A percentile compares a stretch with the other conserved stretches of the same genome.
Evolutionary conservation across 2,888 invertebrate species (phyloP).

Genomic region (Plutella xylostella): DNA sequence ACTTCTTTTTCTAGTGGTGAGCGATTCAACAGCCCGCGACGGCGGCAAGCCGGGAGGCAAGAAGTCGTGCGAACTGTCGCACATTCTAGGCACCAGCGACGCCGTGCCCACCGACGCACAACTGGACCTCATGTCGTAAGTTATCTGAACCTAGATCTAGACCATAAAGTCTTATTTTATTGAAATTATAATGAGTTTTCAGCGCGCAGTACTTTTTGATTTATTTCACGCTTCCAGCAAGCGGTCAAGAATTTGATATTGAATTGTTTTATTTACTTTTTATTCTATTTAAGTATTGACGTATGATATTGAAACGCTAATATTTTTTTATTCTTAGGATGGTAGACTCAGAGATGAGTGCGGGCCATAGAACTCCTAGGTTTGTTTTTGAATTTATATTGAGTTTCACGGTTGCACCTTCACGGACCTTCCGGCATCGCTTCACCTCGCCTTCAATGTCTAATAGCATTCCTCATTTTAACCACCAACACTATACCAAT

Average conservation of each 20-base stretch:
- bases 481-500: too few species aligned
- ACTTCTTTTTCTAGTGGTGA: conserved; percentile 73
- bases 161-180: too few species aligned
- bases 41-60: conserved; percentile 73
- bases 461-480: too few species aligned
- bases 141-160: conserved; percentile 15
- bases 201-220: too few species aligned
- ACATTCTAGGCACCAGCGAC: conserved; percentile 90
- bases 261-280: too few species aligned
- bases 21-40: conserved; percentile 83
- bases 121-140: conserved; percentile 77
- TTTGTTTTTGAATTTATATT: conserved; percentile 68
- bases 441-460: conserved; percentile 11
- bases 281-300: too few species aligned
- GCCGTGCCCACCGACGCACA: conserved; percentile 81
- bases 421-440: conserved; percentile 19
- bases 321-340: conserved; percentile 68
- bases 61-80: conserved; percentile 83
- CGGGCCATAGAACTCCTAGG: conserved; percentile 77
- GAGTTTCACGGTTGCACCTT: conserved; percentile 55
- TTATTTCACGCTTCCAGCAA: too few species aligned
- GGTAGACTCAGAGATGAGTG: conserved; percentile 75
- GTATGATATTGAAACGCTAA: too few species aligned
- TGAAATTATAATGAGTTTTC: too few species aligned
- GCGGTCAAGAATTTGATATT: too few species aligned